These are phyloP conservation scores for Perca fluviatilis DNA, from an alignment of 2,113 vertebrate species.

Conservation along the genomic window DNA sequence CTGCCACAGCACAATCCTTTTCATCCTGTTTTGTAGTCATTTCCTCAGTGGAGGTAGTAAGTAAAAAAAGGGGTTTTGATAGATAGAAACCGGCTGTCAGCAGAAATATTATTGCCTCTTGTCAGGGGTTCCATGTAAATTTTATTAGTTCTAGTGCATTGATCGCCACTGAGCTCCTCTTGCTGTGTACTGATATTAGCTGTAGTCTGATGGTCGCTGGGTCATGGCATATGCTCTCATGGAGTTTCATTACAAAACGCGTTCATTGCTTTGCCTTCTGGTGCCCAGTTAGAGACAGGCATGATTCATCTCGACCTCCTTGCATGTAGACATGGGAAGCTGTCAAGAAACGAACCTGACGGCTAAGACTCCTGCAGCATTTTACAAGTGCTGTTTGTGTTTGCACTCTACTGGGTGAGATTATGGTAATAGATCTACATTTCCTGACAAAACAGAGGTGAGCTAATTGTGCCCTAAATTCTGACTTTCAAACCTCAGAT, in stretches of 20 bases:
- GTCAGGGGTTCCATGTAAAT: conserved; percentile 57
- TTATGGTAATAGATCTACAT: conserved; percentile 46
- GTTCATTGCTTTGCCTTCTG: conserved; percentile 17
- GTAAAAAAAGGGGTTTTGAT: conserved; percentile 52
- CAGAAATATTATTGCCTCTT: conserved; percentile 62
- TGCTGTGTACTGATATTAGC: conserved; percentile 34
- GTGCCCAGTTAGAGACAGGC: conserved; percentile 4
- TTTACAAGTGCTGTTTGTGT: conserved; percentile 21
- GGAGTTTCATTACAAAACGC: conserved; percentile 54
- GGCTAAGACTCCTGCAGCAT: not conserved
- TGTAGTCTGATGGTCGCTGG: conserved; percentile 36
- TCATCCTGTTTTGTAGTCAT: conserved; percentile 71
- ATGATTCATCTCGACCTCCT: conserved; percentile 26
- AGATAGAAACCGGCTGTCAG: conserved; percentile 61
- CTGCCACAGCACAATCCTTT: conserved; percentile 63
- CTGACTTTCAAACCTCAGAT: conserved; percentile 71
- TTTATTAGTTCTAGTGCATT: conserved; percentile 59
- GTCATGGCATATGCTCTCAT: conserved; percentile 35
- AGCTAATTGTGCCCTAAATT: conserved; percentile 62
- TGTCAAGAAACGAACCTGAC: conserved; percentile 10
- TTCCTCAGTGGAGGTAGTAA: conserved; percentile 51
- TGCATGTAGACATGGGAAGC: conserved; percentile 30
- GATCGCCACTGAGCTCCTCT: conserved; percentile 54
- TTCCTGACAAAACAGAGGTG: conserved; percentile 57
- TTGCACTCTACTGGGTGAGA: conserved; percentile 18